A percentile compares a stretch with the other conserved stretches of the same genome.
Evolutionary conservation across 2,888 invertebrate genomes (phyloP).

Genomic region (Ferdinandea cuprea): DNA sequence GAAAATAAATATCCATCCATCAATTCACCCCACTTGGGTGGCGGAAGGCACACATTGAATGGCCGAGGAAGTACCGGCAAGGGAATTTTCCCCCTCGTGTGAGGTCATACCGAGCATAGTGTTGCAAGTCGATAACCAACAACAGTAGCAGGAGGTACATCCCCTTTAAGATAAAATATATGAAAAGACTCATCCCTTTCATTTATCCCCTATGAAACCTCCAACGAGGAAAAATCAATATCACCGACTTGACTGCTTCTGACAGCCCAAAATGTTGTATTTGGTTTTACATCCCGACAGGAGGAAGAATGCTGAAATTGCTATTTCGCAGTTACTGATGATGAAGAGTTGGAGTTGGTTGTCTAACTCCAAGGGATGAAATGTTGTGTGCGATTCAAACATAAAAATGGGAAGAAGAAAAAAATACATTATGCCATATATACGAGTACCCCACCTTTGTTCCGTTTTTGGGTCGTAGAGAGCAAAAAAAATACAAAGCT

Average conservation of each 20-base stretch:
- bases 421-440: too few relatives aligned
- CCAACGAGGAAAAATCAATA: conserved; percentile 66
- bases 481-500: conserved; percentile 24
- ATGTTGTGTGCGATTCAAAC: not conserved
- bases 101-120: conserved; percentile 14
- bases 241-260: conserved; percentile 30
- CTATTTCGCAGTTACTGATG: too few relatives aligned
- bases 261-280: conserved; percentile 25
- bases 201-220: not conserved
- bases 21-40: conserved; percentile 2
- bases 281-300: conserved; percentile 4
- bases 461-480: conserved; percentile 32
- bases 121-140: conserved; percentile 1
- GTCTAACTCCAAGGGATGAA: conserved; percentile 10
- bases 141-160: conserved; percentile 37
- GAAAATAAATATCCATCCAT: conserved; percentile 24
- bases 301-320: conserved; percentile 4
- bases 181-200: conserved; percentile 33
- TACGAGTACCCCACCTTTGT: conserved; percentile 23
- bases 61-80: conserved; percentile 28
- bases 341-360: not conserved
- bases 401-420: conserved; percentile 49
- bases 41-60: not conserved
- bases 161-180: conserved; percentile 43
- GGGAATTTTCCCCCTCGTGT: conserved; percentile 19